Percentiles rank a stretch among this genome's conserved stretches.
phyloP scores from a whole-genome alignment of 1,140 invertebrate species.

The Lordiphosa stackelbergi region DNA sequence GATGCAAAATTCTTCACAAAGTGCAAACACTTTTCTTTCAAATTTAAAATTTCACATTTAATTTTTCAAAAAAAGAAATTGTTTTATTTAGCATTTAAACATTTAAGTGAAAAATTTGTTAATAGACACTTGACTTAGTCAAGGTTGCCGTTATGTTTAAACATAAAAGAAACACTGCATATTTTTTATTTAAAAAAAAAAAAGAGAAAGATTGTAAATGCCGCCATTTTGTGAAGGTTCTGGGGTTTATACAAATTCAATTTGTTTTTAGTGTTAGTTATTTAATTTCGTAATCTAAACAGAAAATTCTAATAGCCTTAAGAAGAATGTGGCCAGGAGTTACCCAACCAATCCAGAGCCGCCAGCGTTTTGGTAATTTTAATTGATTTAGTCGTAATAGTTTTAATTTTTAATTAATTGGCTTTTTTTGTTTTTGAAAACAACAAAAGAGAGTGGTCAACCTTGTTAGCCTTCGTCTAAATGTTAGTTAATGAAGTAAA shows the following conservation, averaged over 20 bases:
- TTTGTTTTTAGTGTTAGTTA: slow-evolving; percentile 56
- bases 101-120: slow-evolving; percentile 51
- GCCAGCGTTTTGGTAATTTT: slow-evolving; percentile 67
- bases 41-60: too few species aligned
- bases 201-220: slow-evolving; percentile 26
- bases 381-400: slow-evolving; percentile 65
- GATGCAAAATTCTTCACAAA: slow-evolving; percentile 31
- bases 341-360: not conserved
- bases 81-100: slow-evolving; percentile 62
- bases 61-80: slow-evolving; percentile 21
- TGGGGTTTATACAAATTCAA: slow-evolving; percentile 53
- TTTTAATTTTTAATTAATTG: slow-evolving; percentile 64
- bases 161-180: not conserved
- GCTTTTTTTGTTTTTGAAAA: slow-evolving; percentile 13
- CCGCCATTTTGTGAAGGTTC: slow-evolving; percentile 29
- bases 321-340: slow-evolving; percentile 8
- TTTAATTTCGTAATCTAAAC: slow-evolving; percentile 16
- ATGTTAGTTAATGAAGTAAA: slow-evolving; percentile 67
- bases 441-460: slow-evolving; percentile 18
- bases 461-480: slow-evolving; percentile 38
- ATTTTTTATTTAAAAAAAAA: slow-evolving; percentile 21
- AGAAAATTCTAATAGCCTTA: slow-evolving; percentile 42
- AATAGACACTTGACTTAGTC: slow-evolving; percentile 58
- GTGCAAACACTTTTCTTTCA: slow-evolving; percentile 20
- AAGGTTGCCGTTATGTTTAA: slow-evolving; percentile 26